Evolutionary conservation across 2,797 vertebrate species (phyloP).

Genomic region (Halcyon smyrnensis): DNA sequence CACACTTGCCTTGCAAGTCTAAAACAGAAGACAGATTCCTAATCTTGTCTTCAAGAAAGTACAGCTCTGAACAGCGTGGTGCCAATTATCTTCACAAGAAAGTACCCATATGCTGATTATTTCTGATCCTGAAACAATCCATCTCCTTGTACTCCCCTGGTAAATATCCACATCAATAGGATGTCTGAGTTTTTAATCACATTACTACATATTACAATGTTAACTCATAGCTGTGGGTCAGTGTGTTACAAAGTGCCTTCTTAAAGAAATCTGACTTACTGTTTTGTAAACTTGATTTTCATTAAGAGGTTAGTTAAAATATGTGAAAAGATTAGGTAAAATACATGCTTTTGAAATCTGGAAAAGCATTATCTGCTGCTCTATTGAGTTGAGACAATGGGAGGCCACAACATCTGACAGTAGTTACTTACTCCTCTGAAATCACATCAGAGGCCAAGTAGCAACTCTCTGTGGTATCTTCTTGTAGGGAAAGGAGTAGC

Average conservation of each 20-base stretch:
- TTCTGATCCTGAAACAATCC: conserved; percentile 56
- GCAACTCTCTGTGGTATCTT: neutral
- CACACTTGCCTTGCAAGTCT: conserved; percentile 23
- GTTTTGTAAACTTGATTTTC: neutral
- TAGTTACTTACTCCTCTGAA: neutral
- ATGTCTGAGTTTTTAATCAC: conserved; percentile 54
- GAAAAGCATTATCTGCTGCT: neutral
- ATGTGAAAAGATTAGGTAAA: neutral
- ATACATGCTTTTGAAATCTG: neutral
- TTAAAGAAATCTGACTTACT: conserved; percentile 30
- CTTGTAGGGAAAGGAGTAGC: neutral
- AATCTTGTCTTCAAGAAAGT: conserved; percentile 47
- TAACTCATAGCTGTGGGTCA: conserved; percentile 36
- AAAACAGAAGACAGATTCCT: conserved; percentile 18
- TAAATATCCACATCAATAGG: conserved; percentile 58
- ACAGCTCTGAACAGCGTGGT: conserved; percentile 35
- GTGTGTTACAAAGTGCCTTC: conserved; percentile 5
- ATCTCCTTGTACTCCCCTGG: conserved; percentile 51
- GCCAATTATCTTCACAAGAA: conserved; percentile 63
- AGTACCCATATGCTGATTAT: conserved; percentile 40
- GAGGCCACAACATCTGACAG: neutral
- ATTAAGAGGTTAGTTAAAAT: conserved; percentile 20
- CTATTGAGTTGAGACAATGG: neutral
- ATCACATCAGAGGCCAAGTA: neutral
- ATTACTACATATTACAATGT: conserved; percentile 49